phyloP scores from a whole-genome alignment of 2,113 vertebrate species.

The Aplodontia rufa region DNA sequence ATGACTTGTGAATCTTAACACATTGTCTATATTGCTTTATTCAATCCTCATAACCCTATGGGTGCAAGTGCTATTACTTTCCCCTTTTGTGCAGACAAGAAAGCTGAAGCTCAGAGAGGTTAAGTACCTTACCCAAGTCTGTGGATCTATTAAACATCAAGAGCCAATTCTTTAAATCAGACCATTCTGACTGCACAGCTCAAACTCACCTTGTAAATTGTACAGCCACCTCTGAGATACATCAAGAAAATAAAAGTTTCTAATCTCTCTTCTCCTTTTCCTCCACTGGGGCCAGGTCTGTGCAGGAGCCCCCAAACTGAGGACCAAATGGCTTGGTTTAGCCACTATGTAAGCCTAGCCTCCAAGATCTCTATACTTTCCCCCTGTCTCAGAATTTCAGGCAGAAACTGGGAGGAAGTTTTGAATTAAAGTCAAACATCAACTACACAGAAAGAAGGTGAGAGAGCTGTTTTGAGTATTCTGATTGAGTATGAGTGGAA shows the following conservation, averaged over 20 bases:
- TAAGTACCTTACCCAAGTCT: not conserved
- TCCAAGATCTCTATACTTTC: not conserved
- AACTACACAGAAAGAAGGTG: not conserved
- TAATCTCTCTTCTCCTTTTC: not conserved
- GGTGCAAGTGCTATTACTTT: not conserved
- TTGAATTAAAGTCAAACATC: slow-evolving; percentile 24
- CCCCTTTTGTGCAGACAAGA: not conserved
- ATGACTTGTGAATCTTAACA: not conserved
- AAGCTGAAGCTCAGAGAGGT: not conserved
- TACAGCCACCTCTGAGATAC: not conserved
- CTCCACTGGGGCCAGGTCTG: not conserved
- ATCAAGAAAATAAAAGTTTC: not conserved
- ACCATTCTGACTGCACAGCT: not conserved
- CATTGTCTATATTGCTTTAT: not conserved
- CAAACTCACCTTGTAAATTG: not conserved
- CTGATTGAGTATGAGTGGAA: not conserved
- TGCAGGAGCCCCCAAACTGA: not conserved
- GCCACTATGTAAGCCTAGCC: not conserved
- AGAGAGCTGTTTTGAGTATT: not conserved
- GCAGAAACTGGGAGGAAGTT: not conserved
- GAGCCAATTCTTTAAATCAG: slow-evolving; percentile 20
- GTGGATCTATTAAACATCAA: not conserved
- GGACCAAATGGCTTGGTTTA: not conserved
- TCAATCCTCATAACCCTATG: not conserved
- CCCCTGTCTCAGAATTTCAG: not conserved